Evolutionary conservation across 2,797 vertebrate species (phyloP), one percentile per base, ranked within the genome.

Genomic region (Halcyon chelicuti): DNA sequence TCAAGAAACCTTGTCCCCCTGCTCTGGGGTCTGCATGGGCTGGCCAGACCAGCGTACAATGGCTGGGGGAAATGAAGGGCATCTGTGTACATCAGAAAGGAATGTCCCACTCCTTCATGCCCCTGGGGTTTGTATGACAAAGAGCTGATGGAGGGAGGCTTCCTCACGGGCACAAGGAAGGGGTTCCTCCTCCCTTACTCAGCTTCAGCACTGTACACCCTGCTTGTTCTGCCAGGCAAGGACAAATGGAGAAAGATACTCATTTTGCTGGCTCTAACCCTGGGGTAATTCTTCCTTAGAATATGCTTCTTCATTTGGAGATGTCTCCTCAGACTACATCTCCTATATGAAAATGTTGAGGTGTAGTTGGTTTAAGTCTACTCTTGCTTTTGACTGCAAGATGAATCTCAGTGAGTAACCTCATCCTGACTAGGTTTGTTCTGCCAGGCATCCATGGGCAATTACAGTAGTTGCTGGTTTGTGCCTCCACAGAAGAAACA

Each of bases 11-110:
- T 44, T 29, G 21, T 66, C 6, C 9, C 31, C 22, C 8, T 42
- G n/a, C 33, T 4, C 0, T 0, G 1, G 55, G 16, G 18, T 17
- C 8, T 14, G 7, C 15, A 12, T 0, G 0, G 55, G 54, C 26
- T 0, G 1, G 13, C 16, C 49, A 22, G 31, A 20, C 21, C 29
- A 35, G 31, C 15, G 11, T 0, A 0, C 14, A 55, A 3, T 1
- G 5, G 7, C 42, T 19, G 0, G 12, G 9, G 28, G 14, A 63
- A 14, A 29, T 2, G 5, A 54, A 44, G 40, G 20, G 8, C 29
- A 44, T 13, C 40, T 35, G 9, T 31, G 29, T 21, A 26, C 16
- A 28, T 31, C 67, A n/a, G 28, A 55, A 28, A 7, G 19, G 10
- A 18, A 19, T 51, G 54, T 68, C 39, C 57, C 11, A 37, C 28